Conservation (phyloP, 2,888 invertebrate genomes). For the Thecocarcelia acutangulata region DNA sequence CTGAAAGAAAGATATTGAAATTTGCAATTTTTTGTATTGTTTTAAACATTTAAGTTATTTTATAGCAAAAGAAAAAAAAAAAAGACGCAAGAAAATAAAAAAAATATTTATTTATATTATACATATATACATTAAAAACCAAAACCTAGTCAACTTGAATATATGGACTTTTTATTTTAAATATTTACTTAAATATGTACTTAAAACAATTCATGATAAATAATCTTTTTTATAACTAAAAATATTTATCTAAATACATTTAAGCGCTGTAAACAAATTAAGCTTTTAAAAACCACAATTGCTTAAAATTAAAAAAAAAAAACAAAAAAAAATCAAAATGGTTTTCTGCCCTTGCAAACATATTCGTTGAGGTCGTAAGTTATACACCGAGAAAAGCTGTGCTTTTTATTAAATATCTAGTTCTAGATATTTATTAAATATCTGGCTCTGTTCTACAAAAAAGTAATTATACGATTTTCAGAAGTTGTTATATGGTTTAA, state of each 20-base stretch:
- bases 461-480: too few relatives aligned
- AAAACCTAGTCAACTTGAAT: constrained; percentile 61
- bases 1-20: constrained; percentile 60
- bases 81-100: neutral
- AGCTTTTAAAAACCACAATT: constrained; percentile 3
- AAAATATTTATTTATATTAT: constrained; percentile 26
- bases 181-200: constrained; percentile 2
- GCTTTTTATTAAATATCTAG: neutral
- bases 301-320: neutral
- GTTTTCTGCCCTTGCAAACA: neutral
- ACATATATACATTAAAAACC: constrained; percentile 40
- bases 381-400: constrained; percentile 9
- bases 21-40: constrained; percentile 58
- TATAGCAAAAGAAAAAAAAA: constrained; percentile 50
- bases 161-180: constrained; percentile 28
- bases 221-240: constrained; percentile 22
- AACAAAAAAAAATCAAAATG: constrained; percentile 20
- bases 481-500: too few relatives aligned
- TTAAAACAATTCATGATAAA: neutral
- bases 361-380: constrained; percentile 8
- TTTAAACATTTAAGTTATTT: constrained; percentile 57
- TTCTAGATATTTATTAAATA: too few relatives aligned
- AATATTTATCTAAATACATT: constrained; percentile 33
- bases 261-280: constrained; percentile 45
- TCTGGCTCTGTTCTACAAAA: too few relatives aligned